phyloP scores from a whole-genome alignment of 2,113 vertebrate genomes.

The Uria aalge region DNA sequence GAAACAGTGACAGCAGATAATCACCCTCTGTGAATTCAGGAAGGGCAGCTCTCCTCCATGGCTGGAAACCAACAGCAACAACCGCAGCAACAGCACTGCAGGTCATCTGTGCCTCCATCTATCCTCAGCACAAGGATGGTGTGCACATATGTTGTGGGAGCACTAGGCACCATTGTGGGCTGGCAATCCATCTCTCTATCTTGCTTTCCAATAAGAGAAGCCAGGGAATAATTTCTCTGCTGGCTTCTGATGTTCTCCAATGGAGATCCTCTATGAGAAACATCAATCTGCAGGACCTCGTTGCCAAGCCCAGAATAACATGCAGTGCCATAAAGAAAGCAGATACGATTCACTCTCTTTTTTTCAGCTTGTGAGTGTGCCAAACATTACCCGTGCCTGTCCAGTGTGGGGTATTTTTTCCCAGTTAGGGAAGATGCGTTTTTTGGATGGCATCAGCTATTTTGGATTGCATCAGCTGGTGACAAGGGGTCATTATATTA shows the following conservation, averaged over 20 bases:
- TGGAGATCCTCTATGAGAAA: neutral
- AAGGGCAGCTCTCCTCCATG: constrained; percentile 23
- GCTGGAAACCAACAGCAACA: constrained; percentile 30
- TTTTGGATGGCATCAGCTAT: neutral
- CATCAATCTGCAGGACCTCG: neutral
- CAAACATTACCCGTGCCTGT: neutral
- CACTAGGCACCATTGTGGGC: neutral
- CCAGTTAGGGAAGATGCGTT: neutral
- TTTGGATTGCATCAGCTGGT: neutral
- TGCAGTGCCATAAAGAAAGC: neutral
- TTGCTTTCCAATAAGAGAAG: neutral
- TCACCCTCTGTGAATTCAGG: constrained; percentile 33
- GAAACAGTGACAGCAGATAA: constrained; percentile 67
- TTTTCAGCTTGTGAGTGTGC: neutral
- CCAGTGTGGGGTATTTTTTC: neutral
- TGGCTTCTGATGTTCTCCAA: neutral
- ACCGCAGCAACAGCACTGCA: neutral
- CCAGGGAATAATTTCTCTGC: constrained; percentile 6
- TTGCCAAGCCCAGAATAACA: neutral
- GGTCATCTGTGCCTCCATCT: constrained; percentile 18
- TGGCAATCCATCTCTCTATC: neutral
- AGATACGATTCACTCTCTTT: neutral
- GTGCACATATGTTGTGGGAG: neutral
- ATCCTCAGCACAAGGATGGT: neutral
- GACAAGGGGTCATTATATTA: neutral